Conservation (phyloP, 2,888 invertebrate genomes). For the Luperina nickerlii region DNA sequence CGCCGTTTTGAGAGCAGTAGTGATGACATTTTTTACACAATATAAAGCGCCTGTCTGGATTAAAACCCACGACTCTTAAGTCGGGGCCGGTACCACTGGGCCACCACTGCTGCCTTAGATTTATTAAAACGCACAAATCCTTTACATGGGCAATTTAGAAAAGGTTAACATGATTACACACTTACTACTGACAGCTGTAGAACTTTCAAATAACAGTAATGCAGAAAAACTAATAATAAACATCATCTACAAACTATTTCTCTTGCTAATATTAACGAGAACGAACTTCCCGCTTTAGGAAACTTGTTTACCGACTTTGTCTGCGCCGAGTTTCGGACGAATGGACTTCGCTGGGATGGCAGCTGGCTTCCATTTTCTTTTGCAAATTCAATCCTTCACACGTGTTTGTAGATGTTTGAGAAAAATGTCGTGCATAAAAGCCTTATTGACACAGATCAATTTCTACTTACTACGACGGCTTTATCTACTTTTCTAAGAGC, state of each 20-base stretch:
- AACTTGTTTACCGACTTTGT: slow-evolving; percentile 67
- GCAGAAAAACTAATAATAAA: slow-evolving; percentile 54
- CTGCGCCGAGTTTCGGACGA: slow-evolving; percentile 54
- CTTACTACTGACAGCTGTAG: neutral
- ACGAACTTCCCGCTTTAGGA: slow-evolving; percentile 60
- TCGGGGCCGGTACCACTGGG: neutral
- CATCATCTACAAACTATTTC: slow-evolving; percentile 50
- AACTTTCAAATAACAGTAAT: slow-evolving; percentile 16
- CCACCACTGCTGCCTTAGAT: neutral
- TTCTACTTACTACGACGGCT: neutral
- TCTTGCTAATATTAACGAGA: slow-evolving; percentile 46
- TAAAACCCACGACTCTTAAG: neutral
- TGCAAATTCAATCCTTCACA: slow-evolving; percentile 47
- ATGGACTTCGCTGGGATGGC: slow-evolving; percentile 60
- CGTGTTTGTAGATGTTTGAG: slow-evolving; percentile 17
- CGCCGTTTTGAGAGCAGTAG: neutral
- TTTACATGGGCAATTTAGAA: neutral
- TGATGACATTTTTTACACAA: neutral
- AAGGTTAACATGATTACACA: neutral
- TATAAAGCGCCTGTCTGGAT: neutral
- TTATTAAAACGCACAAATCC: slow-evolving; percentile 11
- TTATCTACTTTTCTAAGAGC: slow-evolving; percentile 1
- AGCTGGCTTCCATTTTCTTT: slow-evolving; percentile 57
- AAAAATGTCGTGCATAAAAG: slow-evolving; percentile 12
- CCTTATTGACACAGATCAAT: neutral